Base-by-base conservation (phyloP, 2,888 invertebrate genomes). In the Neuroscelio doddi region DNA sequence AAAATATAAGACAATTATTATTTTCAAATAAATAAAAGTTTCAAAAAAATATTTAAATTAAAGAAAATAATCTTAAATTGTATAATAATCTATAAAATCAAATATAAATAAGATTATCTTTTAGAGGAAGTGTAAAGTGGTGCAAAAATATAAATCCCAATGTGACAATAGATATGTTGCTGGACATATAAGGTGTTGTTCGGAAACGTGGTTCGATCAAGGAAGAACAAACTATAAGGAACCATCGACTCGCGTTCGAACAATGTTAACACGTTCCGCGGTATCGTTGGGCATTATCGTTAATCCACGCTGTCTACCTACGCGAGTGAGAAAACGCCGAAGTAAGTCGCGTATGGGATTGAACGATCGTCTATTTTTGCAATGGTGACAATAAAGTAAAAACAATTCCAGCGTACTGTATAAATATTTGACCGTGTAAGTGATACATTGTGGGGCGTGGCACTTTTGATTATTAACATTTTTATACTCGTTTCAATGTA, bases 211-310 rank as follows among this genome's bases (percentile, higher is more conserved):
- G 47, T 46, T 50, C 36, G 59, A 49, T 59, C 49, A 53, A 59
- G 56, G 51, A 61, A 58, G 56, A 49, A 53, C 50, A 56, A 67
- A 62, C 57, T 53, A 44, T 58, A 62, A 64, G 64, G 61, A 64
- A 68, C 57, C 53, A 49, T 63, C 39, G 59, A 68, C 52, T 57
- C 51, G 67, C 64, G 50, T 57, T 53, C 50, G 58, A 64, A 55
- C 47, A 55, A 57, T 68, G 68, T 64, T 68, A 64, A 68, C 68
- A 64, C 50, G 64, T 64, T 57, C 62, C 63, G 53, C 65, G 66
- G 59, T 69, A 73, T 72, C 74, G 69, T 66, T 57, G 46, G 69
- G 72, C 72, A 75, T 74, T 77, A 77, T 76, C 74, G 71, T 76
- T 70, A 70, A 71, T 76, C 71, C 73, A 45, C 53, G 59, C 45